Conservation (phyloP, 2,888 invertebrate species). For the Tineola bisselliella region DNA sequence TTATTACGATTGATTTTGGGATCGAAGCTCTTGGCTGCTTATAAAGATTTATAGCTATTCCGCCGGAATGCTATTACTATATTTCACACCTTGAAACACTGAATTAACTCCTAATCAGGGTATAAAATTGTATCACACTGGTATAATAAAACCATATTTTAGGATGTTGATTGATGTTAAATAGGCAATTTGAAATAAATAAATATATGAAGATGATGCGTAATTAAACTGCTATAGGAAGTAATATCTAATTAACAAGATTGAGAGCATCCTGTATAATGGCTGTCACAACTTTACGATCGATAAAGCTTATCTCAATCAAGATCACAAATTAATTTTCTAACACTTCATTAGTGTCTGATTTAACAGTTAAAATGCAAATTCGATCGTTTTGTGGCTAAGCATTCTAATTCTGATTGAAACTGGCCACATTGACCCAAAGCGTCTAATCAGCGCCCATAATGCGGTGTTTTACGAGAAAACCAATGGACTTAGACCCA, state of each 20-base stretch:
- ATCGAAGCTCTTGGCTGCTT: conserved; percentile 5
- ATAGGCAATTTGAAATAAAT: too few species aligned
- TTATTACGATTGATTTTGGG: conserved; percentile 48
- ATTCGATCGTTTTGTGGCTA: conserved; percentile 42
- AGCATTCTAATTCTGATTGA: conserved; percentile 37
- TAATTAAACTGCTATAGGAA: neutral
- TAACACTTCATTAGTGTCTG: conserved; percentile 61
- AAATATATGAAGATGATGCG: neutral
- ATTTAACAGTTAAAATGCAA: conserved; percentile 57
- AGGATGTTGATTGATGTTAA: neutral
- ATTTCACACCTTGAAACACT: conserved; percentile 8
- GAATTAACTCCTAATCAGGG: neutral
- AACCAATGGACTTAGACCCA: conserved; percentile 29
- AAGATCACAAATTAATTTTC: conserved; percentile 56
- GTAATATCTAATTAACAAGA: conserved; percentile 8
- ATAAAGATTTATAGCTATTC: conserved; percentile 11
- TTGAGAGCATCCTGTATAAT: neutral
- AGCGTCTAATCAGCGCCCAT: conserved; percentile 46
- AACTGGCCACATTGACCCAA: conserved; percentile 21
- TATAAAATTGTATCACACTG: conserved; percentile 8
- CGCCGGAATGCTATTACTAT: neutral
- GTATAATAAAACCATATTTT: neutral
- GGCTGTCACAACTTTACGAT: conserved; percentile 32
- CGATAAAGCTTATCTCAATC: conserved; percentile 41
- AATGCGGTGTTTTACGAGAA: conserved; percentile 32